phyloP scores from a whole-genome alignment of 2,113 vertebrate species.

The Austrofundulus limnaeus region DNA sequence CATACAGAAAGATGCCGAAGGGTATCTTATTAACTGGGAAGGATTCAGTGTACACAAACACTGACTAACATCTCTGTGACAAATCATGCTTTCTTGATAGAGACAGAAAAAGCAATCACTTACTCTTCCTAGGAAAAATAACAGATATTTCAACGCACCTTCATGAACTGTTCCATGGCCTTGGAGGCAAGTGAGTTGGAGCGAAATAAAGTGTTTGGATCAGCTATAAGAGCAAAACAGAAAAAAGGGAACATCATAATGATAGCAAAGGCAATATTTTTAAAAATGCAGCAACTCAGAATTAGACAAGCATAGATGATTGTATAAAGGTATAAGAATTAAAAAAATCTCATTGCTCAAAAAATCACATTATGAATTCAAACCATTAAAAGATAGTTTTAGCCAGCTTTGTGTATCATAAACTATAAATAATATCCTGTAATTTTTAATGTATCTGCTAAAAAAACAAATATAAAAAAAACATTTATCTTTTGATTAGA shows the following conservation, averaged over 20 bases:
- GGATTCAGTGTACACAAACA: background rate
- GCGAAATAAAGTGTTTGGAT: constrained; percentile 93
- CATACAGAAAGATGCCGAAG: background rate
- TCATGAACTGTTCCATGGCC: constrained; percentile 93
- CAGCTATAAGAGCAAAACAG: constrained; percentile 74
- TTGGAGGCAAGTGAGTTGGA: constrained; percentile 93
- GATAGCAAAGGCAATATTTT: background rate
- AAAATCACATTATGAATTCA: no score
- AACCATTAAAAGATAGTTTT: no score
- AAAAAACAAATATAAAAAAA: background rate
- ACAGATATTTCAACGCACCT: constrained; percentile 71
- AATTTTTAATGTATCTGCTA: background rate
- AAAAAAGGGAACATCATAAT: background rate
- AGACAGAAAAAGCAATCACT: constrained; percentile 3
- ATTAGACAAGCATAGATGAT: no score
- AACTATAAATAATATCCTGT: background rate
- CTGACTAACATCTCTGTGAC: background rate
- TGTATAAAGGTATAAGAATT: no score
- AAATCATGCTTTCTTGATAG: background rate
- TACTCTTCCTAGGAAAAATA: background rate
- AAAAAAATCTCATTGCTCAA: no score
- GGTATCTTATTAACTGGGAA: background rate
- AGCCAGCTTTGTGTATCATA: background rate
- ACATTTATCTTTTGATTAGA: background rate
- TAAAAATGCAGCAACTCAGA: background rate